Percentiles rank a stretch among this genome's conserved stretches.
Conservation (phyloP, 2,888 invertebrate species). For the Acanthosepion pharaonis region DNA sequence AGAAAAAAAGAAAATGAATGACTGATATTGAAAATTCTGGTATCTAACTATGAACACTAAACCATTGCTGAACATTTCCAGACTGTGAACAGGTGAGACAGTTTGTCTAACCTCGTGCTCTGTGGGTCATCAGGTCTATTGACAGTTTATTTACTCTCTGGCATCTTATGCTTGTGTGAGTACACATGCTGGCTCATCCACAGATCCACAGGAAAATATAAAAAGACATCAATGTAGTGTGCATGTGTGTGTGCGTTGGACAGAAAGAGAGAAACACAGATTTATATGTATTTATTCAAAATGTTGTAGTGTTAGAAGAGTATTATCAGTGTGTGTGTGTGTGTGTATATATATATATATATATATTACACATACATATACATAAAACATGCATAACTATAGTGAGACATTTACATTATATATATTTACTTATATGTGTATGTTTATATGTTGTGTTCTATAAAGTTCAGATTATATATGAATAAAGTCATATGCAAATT, state of each 20-base stretch:
- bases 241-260: not conserved
- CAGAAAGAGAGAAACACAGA: not conserved
- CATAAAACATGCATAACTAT: not conserved
- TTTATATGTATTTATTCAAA: not conserved
- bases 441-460: no score
- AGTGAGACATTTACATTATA: not conserved
- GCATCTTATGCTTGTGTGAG: not conserved
- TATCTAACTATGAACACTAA: not conserved
- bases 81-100: conserved; percentile 33
- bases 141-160: conserved; percentile 22
- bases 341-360: no score
- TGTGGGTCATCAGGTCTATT: not conserved
- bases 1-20: not conserved
- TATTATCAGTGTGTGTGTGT: not conserved
- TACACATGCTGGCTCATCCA: not conserved
- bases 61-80: not conserved
- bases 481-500: no score
- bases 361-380: no score
- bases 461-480: no score
- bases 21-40: not conserved
- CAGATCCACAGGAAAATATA: not conserved
- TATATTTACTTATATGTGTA: not conserved
- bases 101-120: not conserved
- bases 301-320: not conserved
- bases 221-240: not conserved